A percentile compares a stretch with the other conserved stretches of the same genome.
phyloP scores from a whole-genome alignment of 2,888 invertebrate genomes.

The Luperina testacea region DNA sequence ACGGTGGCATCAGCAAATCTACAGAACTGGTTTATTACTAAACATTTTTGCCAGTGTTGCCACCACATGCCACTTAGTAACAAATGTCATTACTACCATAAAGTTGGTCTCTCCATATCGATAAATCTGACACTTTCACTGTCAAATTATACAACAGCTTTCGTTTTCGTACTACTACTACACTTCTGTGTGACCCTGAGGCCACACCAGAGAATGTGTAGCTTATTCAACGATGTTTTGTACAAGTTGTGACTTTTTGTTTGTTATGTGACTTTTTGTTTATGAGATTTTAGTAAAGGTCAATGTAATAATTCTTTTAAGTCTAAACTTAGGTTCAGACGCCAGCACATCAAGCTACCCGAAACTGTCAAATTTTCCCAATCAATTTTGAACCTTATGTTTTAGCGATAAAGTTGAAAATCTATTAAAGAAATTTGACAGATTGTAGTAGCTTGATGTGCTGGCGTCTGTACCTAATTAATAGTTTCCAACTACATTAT shows the following conservation, averaged over 20 bases:
- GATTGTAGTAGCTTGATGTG: too few species aligned
- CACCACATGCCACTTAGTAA: background rate
- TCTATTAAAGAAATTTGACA: too few species aligned
- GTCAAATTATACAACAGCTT: slow-evolving; percentile 69
- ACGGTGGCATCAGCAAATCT: background rate
- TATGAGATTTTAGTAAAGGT: background rate
- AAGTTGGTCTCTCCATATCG: slow-evolving; percentile 44
- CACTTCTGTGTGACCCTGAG: slow-evolving; percentile 38
- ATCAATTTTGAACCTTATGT: too few species aligned
- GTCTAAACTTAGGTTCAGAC: too few species aligned
- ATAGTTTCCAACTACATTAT: background rate
- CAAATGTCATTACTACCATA: slow-evolving; percentile 32
- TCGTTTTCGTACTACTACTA: slow-evolving; percentile 66
- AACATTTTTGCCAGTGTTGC: background rate
- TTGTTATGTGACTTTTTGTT: background rate
- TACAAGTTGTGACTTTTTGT: background rate
- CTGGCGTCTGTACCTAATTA: background rate
- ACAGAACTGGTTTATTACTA: background rate
- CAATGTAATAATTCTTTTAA: background rate
- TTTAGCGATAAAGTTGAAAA: too few species aligned
- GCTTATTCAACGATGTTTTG: background rate
- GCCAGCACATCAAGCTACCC: too few species aligned
- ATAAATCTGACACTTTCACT: slow-evolving; percentile 74
- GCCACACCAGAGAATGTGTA: background rate
- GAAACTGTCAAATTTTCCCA: too few species aligned